These are phyloP conservation scores for Epistrophella euchroma DNA, from an alignment of 2,888 invertebrate genomes.

Conservation along the genomic window DNA sequence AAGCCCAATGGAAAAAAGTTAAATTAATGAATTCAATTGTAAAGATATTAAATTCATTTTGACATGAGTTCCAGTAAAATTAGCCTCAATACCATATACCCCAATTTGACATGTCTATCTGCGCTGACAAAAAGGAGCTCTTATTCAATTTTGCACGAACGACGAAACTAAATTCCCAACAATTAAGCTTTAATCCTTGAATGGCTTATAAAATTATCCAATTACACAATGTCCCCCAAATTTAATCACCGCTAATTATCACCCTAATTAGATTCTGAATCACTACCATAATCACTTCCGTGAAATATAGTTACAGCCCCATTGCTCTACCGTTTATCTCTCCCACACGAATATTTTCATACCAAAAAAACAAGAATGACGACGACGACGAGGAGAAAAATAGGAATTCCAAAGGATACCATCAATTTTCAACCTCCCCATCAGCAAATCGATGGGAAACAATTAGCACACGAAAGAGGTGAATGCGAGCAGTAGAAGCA, in stretches of 20 bases:
- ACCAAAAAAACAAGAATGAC: constrained; percentile 17
- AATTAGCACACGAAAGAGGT: constrained; percentile 54
- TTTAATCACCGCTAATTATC: constrained; percentile 72
- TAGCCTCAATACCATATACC: neutral
- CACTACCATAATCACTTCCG: constrained; percentile 71
- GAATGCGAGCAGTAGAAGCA: neutral
- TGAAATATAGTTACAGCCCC: constrained; percentile 31
- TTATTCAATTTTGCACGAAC: neutral
- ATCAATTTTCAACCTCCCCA: constrained; percentile 52
- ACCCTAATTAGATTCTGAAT: constrained; percentile 62
- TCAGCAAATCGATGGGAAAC: constrained; percentile 58
- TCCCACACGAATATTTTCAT: constrained; percentile 42
- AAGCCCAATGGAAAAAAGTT: too few species aligned
- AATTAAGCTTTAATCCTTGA: constrained; percentile 41
- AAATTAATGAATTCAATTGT: too few species aligned
- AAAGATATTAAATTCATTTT: too few species aligned
- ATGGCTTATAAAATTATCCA: constrained; percentile 62
- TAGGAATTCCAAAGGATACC: constrained; percentile 57
- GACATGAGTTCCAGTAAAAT: neutral
- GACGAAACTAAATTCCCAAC: neutral
- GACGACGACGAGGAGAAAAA: constrained; percentile 10
- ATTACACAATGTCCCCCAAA: constrained; percentile 49
- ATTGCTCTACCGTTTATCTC: constrained; percentile 49
- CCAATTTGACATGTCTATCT: neutral
- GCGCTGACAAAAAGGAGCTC: neutral